phyloP scores from a whole-genome alignment of 2,113 vertebrate genomes.

The Leptocoma aspasia region DNA sequence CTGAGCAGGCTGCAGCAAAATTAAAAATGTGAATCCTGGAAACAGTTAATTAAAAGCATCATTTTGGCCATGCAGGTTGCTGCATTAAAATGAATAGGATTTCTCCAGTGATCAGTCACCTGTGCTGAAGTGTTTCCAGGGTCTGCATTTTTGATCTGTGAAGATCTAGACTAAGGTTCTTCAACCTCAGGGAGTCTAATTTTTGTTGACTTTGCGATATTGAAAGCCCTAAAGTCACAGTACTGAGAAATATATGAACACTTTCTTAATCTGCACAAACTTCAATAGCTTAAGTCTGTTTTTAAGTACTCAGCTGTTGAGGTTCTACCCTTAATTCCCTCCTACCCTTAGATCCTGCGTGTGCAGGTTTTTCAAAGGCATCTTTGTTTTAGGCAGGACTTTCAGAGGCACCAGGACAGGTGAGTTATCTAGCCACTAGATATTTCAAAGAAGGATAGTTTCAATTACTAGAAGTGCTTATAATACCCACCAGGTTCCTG shows the following conservation, averaged over 20 bases:
- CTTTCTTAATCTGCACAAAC: neutral
- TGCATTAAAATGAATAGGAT: neutral
- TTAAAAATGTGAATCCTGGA: neutral
- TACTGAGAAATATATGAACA: neutral
- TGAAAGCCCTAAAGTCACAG: neutral
- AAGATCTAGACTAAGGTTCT: neutral
- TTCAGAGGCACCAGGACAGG: neutral
- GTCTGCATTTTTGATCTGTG: neutral
- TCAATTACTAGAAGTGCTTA: neutral
- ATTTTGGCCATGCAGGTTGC: neutral
- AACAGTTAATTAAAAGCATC: neutral
- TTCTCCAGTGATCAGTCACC: neutral
- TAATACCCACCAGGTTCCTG: neutral
- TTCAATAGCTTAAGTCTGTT: neutral
- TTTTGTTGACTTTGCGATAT: neutral
- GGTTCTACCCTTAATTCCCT: neutral
- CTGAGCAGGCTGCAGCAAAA: slow-evolving; percentile 29
- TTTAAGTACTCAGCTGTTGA: neutral
- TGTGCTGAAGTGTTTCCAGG: neutral
- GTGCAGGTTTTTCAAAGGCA: neutral
- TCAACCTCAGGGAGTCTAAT: neutral
- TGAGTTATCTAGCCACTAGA: neutral
- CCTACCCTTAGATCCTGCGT: neutral
- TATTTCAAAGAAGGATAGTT: neutral
- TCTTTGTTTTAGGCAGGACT: neutral